Base-by-base conservation (phyloP, 2,888 invertebrate species). In the Chaitophorus viminalis region DNA sequence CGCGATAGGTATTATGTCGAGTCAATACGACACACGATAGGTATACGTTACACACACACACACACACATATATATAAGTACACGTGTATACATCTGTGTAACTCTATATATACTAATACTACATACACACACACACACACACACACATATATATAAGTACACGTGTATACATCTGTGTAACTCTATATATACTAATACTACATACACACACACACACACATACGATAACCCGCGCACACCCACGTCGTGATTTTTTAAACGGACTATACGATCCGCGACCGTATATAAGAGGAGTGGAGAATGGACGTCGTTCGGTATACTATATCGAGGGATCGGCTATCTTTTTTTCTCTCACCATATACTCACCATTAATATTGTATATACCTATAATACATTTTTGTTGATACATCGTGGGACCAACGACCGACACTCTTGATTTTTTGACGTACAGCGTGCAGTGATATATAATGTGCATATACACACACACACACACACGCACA, bases 391-490 rank as follows among this genome's bases (percentile, higher is more conserved):
- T 29, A 33, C 4, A 21, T 9, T 79, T 79, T 36, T 36, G 36
- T 79, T 18, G 65, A 65, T 65, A 11, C 33, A 79, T 68, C 79
- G 65, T 65, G 79, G 65, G 79, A 79, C 79, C 29, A 39, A 36
- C 36, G 25, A 74, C 8, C 17, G 14, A 31, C n/a, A 8, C 70
- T 70, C 70, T 29, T 70, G 11, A 31, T 70, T 70, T 70, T 31
- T 70, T 31, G 70, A 70, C 70, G 70, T 70, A 70, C 29, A 46
- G 46, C 68, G n/a, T 6, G 54, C 65, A 6, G n/a, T n/a, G 11
- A 25, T 68, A 29, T 68, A 3, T 68, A 60, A 68, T 68, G 60
- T 25, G n/a, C 68, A 68, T 29, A 29, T 9, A 9, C 46, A 14
- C 46, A 14, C 46, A n/a, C 65, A 29, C 65, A 65, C 65, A n/a